These are phyloP conservation scores for fruit fly (Drosophila melanogaster) DNA, from an alignment of 1,140 invertebrate species.

Conservation along the genomic window DNA sequence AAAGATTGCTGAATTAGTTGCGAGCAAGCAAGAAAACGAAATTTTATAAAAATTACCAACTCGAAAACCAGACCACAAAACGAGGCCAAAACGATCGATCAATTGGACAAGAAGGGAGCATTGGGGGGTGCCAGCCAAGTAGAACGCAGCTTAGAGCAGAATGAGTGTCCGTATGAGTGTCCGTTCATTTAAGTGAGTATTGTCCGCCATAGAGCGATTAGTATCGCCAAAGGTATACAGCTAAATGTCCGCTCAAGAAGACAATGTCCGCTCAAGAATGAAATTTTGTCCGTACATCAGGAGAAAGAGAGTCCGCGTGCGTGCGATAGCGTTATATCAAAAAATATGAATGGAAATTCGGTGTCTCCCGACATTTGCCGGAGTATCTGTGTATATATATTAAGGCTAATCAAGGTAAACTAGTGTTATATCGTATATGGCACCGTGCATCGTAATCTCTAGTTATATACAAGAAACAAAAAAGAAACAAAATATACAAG, in stretches of 20 bases:
- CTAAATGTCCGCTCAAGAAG: background rate
- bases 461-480: slow-evolving; percentile 21
- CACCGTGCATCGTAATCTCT: slow-evolving; percentile 49
- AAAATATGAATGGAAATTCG: background rate
- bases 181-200: slow-evolving; percentile 4
- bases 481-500: slow-evolving; percentile 11
- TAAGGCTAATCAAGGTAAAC: slow-evolving; percentile 62
- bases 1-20: slow-evolving; percentile 81
- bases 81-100: slow-evolving; percentile 38
- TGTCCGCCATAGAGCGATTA: slow-evolving; percentile 6
- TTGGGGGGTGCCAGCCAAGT: slow-evolving; percentile 26
- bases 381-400: slow-evolving; percentile 55
- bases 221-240: background rate
- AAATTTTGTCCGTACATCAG: background rate
- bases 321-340: slow-evolving; percentile 48
- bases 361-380: slow-evolving; percentile 10
- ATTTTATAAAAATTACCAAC: slow-evolving; percentile 61
- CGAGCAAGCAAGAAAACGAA: slow-evolving; percentile 54
- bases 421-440: slow-evolving; percentile 58
- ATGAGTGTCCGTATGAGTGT: slow-evolving; percentile 28
- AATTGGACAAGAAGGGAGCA: slow-evolving; percentile 14
- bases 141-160: slow-evolving; percentile 41
- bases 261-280: background rate
- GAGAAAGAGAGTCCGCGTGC: slow-evolving; percentile 15
- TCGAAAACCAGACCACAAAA: slow-evolving; percentile 44